Evolutionary conservation across 2,113 vertebrate species (phyloP), one percentile per base, ranked within the genome.

Genomic region (Echinops telfairi): DNA sequence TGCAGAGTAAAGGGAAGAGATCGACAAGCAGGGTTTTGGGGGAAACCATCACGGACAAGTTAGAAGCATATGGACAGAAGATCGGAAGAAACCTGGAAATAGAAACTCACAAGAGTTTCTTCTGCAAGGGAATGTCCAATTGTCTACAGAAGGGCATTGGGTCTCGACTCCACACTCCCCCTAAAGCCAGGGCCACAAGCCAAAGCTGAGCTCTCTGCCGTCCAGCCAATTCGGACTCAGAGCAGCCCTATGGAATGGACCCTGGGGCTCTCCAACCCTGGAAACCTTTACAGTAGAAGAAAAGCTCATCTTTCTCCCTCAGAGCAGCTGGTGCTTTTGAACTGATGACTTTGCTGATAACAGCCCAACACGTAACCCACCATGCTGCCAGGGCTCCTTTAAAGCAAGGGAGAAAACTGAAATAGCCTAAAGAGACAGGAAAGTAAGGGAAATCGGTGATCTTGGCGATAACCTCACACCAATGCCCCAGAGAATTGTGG

Each of bases 11-110:
- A 12, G 38, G 22, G 4, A 83, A 40, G 14, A 33, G n/a, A 88
- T 77, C 17, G 92, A 86, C 12, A 47, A 8, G 43, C 36, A 68
- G 43, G 82, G 90, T 89, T 86, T 4, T n/a, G n/a, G 85, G 43
- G 85, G 84, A 90, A 66, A 1, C 68, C 80, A 83, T 91, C 14
- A 36, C 2, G 22, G 19, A 4, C 20, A 85, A 82, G 6, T 27
- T 53, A 68, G 38, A 70, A 86, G 22, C 11, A 76, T 4, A 19
- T 19, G 57, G 3, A 66, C 12, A 78, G 60, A 58, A 25, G 33
- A 36, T 85, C 27, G 25, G 14, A 70, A 83, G 40, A 77, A 60
- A 31, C 22, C 79, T 85, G 43, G 25, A 86, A 91, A 43, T 14
- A 25, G 33, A 77, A 66, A 83, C 83, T 88, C 38, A 5, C 71